Evolutionary conservation across 2,888 invertebrate species (phyloP), one percentile per base, ranked within the genome.

Genomic region (Malacosoma neustria): DNA sequence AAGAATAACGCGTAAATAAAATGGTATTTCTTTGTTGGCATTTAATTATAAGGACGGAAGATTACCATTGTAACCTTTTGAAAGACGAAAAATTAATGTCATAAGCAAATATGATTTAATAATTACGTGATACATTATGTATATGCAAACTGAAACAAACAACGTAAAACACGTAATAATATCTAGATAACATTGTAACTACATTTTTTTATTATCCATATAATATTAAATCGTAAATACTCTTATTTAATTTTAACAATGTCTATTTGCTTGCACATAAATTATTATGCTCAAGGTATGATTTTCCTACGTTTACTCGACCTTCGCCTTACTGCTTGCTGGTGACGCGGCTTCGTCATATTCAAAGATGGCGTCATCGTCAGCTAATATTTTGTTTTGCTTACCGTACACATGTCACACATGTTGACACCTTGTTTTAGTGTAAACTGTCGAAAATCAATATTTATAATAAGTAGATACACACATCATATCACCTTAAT

Each of bases 271-370:
- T 31, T 11, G 12, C 11, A 11, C 31, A 11, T 31, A 32, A 13
- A 32, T 13, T 13, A 32, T 13, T 13, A 14, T 13, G 13, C 6
- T 32, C 49, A 61, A 62, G 51, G 50, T 48, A 49, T 43, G 49
- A 58, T 53, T 67, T 72, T 70, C 61, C 60, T 47, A 64, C 65
- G 65, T 62, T 65, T 65, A 57, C 57, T 51, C 54, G 68, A 66
- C 77, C 79, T 80, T 80, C 72, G 59, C 51, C 57, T 58, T 58
- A 57, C 54, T 44, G 54, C 46, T 44, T 44, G 54, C 46, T 44
- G 62, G 54, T 66, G 72, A 71, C 67, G 63, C 50, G 54, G 41
- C 46, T 46, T 43, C 57, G 56, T 58, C 54, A 46, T 45, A 49
- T 46, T 30, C 44, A 48, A 35, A 36, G 34, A 57, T 66, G 63